Conservation (phyloP, 2,797 vertebrate species). For the Gastrophryne carolinensis region DNA sequence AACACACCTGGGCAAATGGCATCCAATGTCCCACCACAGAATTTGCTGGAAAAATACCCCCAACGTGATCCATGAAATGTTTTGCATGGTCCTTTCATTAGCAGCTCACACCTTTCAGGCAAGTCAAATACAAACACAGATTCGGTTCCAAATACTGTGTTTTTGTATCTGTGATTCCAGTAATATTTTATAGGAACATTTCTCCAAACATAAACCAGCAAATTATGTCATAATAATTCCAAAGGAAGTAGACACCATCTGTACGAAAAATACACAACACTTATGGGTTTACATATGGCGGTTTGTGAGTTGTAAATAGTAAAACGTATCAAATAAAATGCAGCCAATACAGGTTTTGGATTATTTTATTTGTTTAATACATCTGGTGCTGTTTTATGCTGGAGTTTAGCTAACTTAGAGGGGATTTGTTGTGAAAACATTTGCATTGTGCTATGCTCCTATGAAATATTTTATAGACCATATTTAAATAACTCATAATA, state of each 20-base stretch:
- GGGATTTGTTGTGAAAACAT: constrained; percentile 30
- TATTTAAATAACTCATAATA: constrained; percentile 1
- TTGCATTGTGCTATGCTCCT: constrained; percentile 20
- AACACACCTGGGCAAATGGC: background rate
- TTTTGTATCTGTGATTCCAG: constrained; percentile 11
- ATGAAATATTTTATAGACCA: constrained; percentile 2
- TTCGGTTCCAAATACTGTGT: constrained; percentile 7
- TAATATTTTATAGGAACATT: constrained; percentile 24
- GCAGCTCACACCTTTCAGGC: constrained; percentile 24
- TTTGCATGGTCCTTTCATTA: constrained; percentile 5
- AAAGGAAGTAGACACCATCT: constrained; percentile 17
- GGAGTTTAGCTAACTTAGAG: constrained; percentile 6
- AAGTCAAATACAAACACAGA: constrained; percentile 1
- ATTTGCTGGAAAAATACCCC: background rate
- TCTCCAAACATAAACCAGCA: constrained; percentile 32
- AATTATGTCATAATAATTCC: constrained; percentile 21
- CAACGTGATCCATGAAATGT: background rate
- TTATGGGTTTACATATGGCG: constrained; percentile 4
- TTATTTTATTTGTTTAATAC: constrained; percentile 31
- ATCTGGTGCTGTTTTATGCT: constrained; percentile 30
- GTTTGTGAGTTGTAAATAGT: constrained; percentile 26
- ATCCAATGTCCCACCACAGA: background rate
- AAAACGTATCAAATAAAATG: constrained; percentile 31
- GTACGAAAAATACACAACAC: constrained; percentile 5
- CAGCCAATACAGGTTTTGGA: constrained; percentile 7